Evolutionary conservation across 2,113 vertebrate species (phyloP).

Genomic region (Sphyrna mokarran): DNA sequence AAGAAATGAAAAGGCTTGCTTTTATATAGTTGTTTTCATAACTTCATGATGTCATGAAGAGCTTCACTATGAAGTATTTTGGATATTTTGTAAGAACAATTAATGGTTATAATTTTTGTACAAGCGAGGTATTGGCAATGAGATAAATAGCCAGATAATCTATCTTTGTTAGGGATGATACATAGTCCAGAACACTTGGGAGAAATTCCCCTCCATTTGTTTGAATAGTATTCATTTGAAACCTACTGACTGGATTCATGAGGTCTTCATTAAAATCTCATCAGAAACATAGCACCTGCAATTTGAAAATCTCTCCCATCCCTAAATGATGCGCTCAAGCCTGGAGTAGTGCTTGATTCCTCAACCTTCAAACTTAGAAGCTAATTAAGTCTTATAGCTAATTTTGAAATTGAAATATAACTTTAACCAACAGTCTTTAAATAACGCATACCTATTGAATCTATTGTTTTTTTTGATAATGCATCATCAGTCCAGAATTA

Average conservation of each 20-base stretch:
- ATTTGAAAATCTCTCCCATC: not conserved
- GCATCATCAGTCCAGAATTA: slow-evolving; percentile 48
- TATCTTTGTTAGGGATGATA: not conserved
- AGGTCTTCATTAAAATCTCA: not conserved
- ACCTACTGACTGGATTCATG: not conserved
- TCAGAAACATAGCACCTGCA: not conserved
- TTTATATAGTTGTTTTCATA: not conserved
- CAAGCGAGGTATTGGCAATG: not conserved
- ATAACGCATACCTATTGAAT: not conserved
- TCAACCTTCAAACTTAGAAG: not conserved
- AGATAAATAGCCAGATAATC: not conserved
- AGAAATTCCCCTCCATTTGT: not conserved
- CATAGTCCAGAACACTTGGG: not conserved
- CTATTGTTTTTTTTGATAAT: not conserved
- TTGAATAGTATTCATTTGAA: not conserved
- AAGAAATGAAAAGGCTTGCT: not conserved
- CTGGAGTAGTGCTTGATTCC: no score
- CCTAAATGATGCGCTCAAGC: not conserved
- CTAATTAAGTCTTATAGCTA: not conserved
- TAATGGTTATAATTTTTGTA: not conserved
- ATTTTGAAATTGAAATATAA: not conserved
- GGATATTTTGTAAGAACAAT: not conserved
- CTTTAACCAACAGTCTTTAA: not conserved
- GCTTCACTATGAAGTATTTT: not conserved
- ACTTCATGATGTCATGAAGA: not conserved